Evolutionary conservation across 2,113 vertebrate species (phyloP).

Genomic region (Pontoporia blainvillei): DNA sequence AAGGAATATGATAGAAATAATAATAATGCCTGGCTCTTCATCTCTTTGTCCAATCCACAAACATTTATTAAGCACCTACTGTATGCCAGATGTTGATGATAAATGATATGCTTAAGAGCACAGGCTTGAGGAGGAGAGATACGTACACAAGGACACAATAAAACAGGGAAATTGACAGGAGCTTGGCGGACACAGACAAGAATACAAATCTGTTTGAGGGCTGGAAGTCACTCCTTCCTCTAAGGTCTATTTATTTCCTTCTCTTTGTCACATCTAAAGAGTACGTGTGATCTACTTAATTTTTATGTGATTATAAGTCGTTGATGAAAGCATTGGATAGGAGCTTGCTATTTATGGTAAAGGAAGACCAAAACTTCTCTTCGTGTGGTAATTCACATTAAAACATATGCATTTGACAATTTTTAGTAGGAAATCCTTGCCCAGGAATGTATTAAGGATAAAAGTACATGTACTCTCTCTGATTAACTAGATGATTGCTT

Average conservation of each 20-base stretch:
- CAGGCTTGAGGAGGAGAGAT: not conserved
- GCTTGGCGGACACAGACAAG: not conserved
- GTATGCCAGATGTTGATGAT: not conserved
- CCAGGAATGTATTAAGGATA: not conserved
- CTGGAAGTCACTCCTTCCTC: not conserved
- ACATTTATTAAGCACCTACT: not conserved
- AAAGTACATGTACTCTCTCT: not conserved
- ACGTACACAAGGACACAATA: not conserved
- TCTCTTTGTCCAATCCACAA: not conserved
- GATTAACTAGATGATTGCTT: not conserved
- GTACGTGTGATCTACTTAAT: not conserved
- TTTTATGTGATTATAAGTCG: not conserved
- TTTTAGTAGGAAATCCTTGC: not conserved
- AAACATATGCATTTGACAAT: not conserved
- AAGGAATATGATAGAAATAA: not conserved
- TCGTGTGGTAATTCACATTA: not conserved
- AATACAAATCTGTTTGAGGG: not conserved
- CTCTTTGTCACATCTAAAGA: not conserved
- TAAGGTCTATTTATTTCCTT: not conserved
- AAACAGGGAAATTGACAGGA: not conserved
- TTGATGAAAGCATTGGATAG: not conserved
- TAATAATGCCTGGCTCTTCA: not conserved
- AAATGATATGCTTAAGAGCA: not conserved
- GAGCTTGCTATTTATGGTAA: not conserved
- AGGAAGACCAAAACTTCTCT: not conserved